Base-by-base conservation (phyloP, 2,888 invertebrate genomes). In the Aquatica leii region DNA sequence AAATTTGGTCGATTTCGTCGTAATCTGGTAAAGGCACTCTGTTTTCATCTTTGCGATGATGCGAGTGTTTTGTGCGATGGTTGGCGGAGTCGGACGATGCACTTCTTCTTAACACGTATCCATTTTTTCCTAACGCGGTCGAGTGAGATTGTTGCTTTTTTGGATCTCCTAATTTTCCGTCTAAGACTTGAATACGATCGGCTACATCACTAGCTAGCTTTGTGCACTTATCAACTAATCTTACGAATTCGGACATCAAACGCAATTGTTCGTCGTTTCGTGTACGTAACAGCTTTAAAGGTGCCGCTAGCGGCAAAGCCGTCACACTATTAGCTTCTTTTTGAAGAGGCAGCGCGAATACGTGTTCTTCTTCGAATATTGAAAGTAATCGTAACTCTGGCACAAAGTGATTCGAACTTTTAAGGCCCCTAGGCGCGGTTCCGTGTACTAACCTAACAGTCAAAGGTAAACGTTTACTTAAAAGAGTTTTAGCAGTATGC, bases 1-100 rank as follows among this genome's bases (percentile, higher is more conserved):
- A 97, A 70, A 97, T 95, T 82, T 97, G 95, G 84, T 97, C 97
- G 72, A 97, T 95, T 82, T 97, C 96, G 73, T 96, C 95, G 81
- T 97, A 95, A 76, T 95, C 95, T 66, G 82, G 83, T 14, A 83
- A 78, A 1, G 84, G 83, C 52, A 86, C 85, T 68, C 86, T 85
- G 72, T 86, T 88, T 75, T 88, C 89, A 73, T 89, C 91, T 77
- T 61, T 83, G 77, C 77, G 63, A 74, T 76, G 70, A 84, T 85
- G 70, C 83, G 87, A 73, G 79, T 83, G 77, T 85, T 87, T 75
- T 67, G 81, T 71, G 74, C 82, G 75, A 83, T 87, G 78, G 74
- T 80, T 81, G 0, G 87, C 87, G 21, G 91, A 87, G 78, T 93
- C 93, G 43, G 91, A 91, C 52, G 92, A 93, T 53, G 89, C 90